Base-by-base conservation (phyloP, 2,797 vertebrate species). In the Rhinoraja longicauda region DNA sequence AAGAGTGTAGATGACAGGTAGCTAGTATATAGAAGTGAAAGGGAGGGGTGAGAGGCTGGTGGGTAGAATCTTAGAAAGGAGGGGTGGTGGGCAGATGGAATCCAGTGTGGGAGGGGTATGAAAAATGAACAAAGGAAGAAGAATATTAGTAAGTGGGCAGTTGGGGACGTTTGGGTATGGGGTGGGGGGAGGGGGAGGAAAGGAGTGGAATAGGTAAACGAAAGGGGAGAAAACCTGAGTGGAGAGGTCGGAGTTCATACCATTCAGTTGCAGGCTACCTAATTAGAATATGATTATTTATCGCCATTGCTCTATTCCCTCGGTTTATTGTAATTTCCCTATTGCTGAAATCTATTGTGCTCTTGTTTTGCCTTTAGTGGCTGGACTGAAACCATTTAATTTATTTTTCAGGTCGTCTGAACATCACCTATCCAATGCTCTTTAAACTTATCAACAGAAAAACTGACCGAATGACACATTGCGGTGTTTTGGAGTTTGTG, bases 371-470 rank as follows among this genome's bases (percentile, higher is more conserved):
- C 82, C 39, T 24, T 75, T 75, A 10, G 8, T 92, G 24, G 70
- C 70, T 92, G 24, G 26, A 77, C 36, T 17, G 84, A 45, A 75
- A 93, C 15, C 0, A 57, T 32, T 32, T 79, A 93, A 1, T 67
- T 10, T 29, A 10, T 78, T 93, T 4, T 93, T 92, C 94, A 99
- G 99, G 99, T 95, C 96, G 99, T 93, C 98, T 99, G 92, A 99
- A 99, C 93, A 99, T 99, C 93, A 99, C 99, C 21, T 99, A 99
- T 93, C 99, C 99, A 0, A 99, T 99, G 99, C 95, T 99, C 93
- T 99, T 99, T 95, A 99, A 99, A 94, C 96, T 99, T 95, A 99
- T 98, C 90, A 99, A 99, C 96, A 99, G 99, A 95, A 99, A 99
- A 95, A 99, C 98, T 0, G 99, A 99, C 96, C 96, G 99, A 93